Evolutionary conservation across 2,888 invertebrate species (phyloP), one percentile per base, ranked within the genome.

Genomic region (Bhutanitis thaidina): DNA sequence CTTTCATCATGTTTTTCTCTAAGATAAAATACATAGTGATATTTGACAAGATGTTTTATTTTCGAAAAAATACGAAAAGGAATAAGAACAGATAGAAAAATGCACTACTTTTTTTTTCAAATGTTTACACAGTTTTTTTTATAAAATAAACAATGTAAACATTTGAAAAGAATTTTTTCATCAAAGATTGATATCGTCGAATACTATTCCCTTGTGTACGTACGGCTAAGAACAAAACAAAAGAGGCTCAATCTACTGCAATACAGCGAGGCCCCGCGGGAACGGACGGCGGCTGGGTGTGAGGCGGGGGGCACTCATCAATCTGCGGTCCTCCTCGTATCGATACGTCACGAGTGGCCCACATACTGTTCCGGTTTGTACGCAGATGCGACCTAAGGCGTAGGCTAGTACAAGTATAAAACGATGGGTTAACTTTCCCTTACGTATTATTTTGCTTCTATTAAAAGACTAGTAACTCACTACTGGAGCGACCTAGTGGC

Each of bases 311-410:
- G 49, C 58, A 49, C 69, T 72, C 84, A 86, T 86, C 85, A 84
- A 85, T 86, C 85, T 84, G 71, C 65, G 65, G 61, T 71, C 73
- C 77, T 72, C 74, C 71, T 71, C 70, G 67, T 74, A 77, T 79
- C 81, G 81, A 82, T 80, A 74, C 73, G 74, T 77, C 76, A 71
- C 73, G 65, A 78, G 74, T 77, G 76, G 67, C 76, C 78, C 75
- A 80, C 77, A 80, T 78, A 76, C 71, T 59, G 68, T 63, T 68
- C 65, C 66, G 64, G 60, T 66, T 67, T 63, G 64, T 64, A 73
- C 77, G 68, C 82, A 83, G 78, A 83, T 81, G 83, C 73, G 80
- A 74, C 81, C 79, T 67, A 40, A 38, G 46, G 35, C 29, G 16
- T 15, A 32, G 27, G 34, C 25, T 9, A 34, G 36, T 39, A 16